These are phyloP conservation scores for Vulpes lagopus DNA, from an alignment of 2,113 vertebrate genomes.

Conservation along the genomic window DNA sequence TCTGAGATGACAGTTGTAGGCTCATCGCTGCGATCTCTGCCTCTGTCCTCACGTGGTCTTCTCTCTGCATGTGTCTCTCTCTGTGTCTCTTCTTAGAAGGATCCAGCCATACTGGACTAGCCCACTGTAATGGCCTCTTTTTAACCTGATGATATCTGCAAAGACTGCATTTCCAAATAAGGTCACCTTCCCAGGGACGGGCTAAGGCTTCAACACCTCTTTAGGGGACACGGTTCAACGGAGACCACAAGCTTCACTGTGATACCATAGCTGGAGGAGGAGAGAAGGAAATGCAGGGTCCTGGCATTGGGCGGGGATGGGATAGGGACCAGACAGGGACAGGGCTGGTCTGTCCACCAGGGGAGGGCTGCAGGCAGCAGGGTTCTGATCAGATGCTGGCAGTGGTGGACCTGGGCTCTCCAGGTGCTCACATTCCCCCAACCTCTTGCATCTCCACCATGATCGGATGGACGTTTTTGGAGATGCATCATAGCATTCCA, in stretches of 20 bases:
- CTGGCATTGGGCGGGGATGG: neutral
- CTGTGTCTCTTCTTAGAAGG: neutral
- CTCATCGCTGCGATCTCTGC: neutral
- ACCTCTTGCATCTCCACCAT: neutral
- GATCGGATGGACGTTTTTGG: neutral
- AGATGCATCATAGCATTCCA: neutral
- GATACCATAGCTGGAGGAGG: neutral
- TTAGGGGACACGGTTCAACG: neutral
- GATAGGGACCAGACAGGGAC: neutral
- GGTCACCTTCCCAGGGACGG: neutral
- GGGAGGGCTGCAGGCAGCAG: fast-evolving
- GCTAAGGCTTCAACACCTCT: neutral
- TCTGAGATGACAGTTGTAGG: neutral
- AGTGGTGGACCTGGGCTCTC: neutral
- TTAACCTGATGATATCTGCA: neutral
- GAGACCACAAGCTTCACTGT: neutral
- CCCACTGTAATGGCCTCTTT: neutral
- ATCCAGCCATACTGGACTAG: neutral
- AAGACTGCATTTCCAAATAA: neutral
- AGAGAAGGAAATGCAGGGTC: neutral
- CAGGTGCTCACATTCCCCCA: fast-evolving
- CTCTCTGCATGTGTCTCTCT: neutral
- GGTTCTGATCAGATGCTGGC: fast-evolving
- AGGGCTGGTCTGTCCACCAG: fast-evolving
- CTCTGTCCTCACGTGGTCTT: neutral